Base-by-base conservation (phyloP, 2,113 vertebrate species). In the Entosphenus tridentatus region DNA sequence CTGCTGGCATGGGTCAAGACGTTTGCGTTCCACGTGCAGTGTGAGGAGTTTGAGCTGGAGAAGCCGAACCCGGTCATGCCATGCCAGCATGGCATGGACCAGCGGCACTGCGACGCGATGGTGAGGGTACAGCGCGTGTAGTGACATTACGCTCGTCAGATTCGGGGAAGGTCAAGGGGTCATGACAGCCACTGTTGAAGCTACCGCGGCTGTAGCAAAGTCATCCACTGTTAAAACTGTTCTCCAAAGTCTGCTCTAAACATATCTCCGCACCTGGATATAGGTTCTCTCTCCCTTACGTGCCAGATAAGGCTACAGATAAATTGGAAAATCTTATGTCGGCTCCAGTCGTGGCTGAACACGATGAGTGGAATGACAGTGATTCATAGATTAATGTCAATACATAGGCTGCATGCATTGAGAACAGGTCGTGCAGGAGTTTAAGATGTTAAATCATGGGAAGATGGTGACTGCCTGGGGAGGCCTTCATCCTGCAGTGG, bases 51-150 rank as follows among this genome's bases (percentile, higher is more conserved):
- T 76, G 87, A 95, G 76, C 80, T 98, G n/a, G 89, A 95, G 73
- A 85, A 87, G 74, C 93, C 93, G 55, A 96, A 93, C 74, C 84
- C 88, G 54, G 79, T 88, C 2, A 71, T 95, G 65, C 78, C 84
- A 71, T 96, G 93, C 77, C 93, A 96, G 76, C 93, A 98, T 14
- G 92, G 92, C n/a, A 83, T 87, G 8, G 88, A 96, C 75, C 88
- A 85, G 7, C 85, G 87, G 8, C 81, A 85, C 71, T 98, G 93
- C 73, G 86, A 89, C 62, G 78, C 85, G 9, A 96, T 96, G 92
- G 93, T 98, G 80, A 58, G 62, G 9, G 8, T 72, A 56, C 67
- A 65, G 1, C 39, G 39, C 39, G 39, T 39, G 39, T 39, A 39
- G 39, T 7, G 39, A 39, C 5, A 39, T 6, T 39, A 7, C 6